Base-by-base conservation (phyloP, 2,113 vertebrate species). In the Diglossa brunneiventris region DNA sequence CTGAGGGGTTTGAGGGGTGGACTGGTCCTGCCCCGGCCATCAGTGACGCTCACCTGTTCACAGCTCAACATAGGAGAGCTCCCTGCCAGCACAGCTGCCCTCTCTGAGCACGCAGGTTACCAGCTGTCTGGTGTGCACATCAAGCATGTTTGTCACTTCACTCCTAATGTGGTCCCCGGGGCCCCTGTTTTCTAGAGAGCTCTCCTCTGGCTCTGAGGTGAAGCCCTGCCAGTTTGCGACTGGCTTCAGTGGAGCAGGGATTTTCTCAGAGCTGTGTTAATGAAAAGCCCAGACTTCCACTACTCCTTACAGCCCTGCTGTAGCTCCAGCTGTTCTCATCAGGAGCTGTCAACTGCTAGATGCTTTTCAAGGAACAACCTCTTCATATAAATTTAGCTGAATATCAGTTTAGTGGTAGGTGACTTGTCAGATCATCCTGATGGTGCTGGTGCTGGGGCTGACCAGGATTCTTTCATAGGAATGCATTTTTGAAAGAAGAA, bases 271-370 rank as follows among this genome's bases (percentile, higher is more conserved):
- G 69, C 81, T 72, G 3, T 70, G 64, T 61, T 87, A 82, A 92
- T 95, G 84, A 87, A 92, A 92, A 94, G 35, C 74, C 42, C 46
- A n/a, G 42, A 6, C 47, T 91, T 81, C 21, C 33, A 52, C 18
- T 7, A 7, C 80, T 68, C 41, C 61, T 52, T 15, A 12, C 30
- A 67, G 62, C 52, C 61, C 66, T 64, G 87, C 83, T 92, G 85
- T 52, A 88, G 67, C 83, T 88, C 86, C 90, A 95, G 90, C 80
- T 94, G 91, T 82, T 97, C 92, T 81, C 89, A 89, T 77, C 87
- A 89, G 91, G 83, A 92, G 91, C 91, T 94, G 61, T 87, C 46
- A 23, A 90, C 91, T 8, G 19, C 62, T 47, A 27, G 80, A 56
- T 78, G 66, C 49, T 95, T 92, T 56, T 91, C 87, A 84, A 72